Evolutionary conservation across 2,797 vertebrate species (phyloP).

Genomic region (Gastrophryne carolinensis): DNA sequence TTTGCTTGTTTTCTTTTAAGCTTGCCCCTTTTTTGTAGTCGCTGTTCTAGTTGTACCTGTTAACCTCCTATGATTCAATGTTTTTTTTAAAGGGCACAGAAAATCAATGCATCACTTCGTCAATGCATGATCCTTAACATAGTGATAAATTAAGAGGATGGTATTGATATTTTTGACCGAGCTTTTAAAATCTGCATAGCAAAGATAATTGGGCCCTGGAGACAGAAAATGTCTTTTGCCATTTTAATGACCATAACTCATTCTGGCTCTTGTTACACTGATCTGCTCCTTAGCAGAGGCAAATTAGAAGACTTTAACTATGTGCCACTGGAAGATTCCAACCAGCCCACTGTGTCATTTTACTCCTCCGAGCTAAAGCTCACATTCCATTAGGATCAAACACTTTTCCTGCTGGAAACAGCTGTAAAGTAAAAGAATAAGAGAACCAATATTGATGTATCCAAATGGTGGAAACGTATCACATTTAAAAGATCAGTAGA

Average conservation of each 20-base stretch:
- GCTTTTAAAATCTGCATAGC: conserved; percentile 93
- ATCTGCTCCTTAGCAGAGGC: conserved; percentile 11
- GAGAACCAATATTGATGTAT: background rate
- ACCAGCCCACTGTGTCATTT: background rate
- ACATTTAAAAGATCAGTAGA: background rate
- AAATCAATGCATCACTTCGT: conserved; percentile 85
- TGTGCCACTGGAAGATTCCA: background rate
- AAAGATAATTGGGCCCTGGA: conserved; percentile 83
- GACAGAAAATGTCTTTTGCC: conserved; percentile 67
- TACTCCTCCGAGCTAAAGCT: background rate
- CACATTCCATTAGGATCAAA: background rate
- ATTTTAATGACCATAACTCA: conserved; percentile 51
- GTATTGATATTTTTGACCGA: conserved; percentile 83
- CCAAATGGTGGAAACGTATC: background rate
- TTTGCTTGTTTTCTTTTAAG: conserved; percentile 9
- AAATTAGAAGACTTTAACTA: conserved; percentile 18
- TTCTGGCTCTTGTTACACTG: conserved; percentile 17
- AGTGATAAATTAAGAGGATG: conserved; percentile 96
- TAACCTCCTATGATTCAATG: conserved; percentile 64
- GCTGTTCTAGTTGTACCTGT: conserved; percentile 65
- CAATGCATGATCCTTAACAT: conserved; percentile 91
- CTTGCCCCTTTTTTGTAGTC: conserved; percentile 48
- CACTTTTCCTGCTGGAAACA: background rate
- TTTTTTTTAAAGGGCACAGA: conserved; percentile 81
- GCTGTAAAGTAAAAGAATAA: background rate